These are phyloP conservation scores for Caenorhabditis elegans DNA, from an alignment of 1,140 invertebrate species.

Conservation along the genomic window DNA sequence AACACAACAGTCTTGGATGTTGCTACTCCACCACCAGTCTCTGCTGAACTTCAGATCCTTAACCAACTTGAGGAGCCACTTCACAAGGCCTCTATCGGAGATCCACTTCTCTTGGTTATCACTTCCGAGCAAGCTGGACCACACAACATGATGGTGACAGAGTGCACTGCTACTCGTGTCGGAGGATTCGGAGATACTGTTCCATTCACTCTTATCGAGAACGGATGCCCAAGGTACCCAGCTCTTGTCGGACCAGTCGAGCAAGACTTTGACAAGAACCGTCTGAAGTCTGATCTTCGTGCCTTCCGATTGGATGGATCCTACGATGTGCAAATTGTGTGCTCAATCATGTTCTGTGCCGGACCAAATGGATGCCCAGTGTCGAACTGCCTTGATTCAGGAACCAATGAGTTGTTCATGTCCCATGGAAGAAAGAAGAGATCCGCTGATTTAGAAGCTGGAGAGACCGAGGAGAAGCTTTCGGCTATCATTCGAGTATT, in stretches of 20 bases:
- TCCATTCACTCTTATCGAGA: slow-evolving; percentile 66
- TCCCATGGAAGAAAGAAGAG: slow-evolving; percentile 65
- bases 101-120: slow-evolving; percentile 61
- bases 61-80: slow-evolving; percentile 62
- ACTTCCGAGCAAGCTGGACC: slow-evolving; percentile 64
- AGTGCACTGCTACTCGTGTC: slow-evolving; percentile 63
- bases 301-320: slow-evolving; percentile 66
- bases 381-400: slow-evolving; percentile 65
- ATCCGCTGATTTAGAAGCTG: slow-evolving; percentile 36
- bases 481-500: slow-evolving; percentile 65
- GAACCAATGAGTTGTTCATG: slow-evolving; percentile 64
- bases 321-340: slow-evolving; percentile 65
- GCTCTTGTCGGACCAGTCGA: slow-evolving; percentile 66
- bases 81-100: slow-evolving; percentile 63
- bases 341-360: slow-evolving; percentile 66
- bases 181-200: slow-evolving; percentile 64
- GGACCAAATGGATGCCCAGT: slow-evolving; percentile 66
- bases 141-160: slow-evolving; percentile 61
- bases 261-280: slow-evolving; percentile 65
- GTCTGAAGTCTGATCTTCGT: slow-evolving; percentile 64
- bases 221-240: slow-evolving; percentile 65
- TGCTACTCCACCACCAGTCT: slow-evolving; percentile 66
- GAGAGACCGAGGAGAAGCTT: slow-evolving; percentile 57
- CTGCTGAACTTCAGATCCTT: slow-evolving; percentile 57
- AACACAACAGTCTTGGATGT: slow-evolving; percentile 62